Conservation (phyloP, 2,888 invertebrate species). For the Cephonodes hylas region DNA sequence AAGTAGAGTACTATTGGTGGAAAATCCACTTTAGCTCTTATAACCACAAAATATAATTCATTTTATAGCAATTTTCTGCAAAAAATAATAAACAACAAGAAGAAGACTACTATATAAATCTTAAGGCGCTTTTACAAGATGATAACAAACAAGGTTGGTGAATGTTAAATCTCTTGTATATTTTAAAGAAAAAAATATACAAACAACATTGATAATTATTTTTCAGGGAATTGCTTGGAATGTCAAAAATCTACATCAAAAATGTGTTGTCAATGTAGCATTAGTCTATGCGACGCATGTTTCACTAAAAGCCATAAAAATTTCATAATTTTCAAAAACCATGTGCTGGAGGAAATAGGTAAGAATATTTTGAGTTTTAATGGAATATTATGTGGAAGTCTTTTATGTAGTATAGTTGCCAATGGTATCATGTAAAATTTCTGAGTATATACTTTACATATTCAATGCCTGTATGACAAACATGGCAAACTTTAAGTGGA, state of each 20-base stretch:
- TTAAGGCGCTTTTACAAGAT: slow-evolving; percentile 49
- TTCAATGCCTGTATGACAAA: no score
- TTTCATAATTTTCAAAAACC: slow-evolving; percentile 68
- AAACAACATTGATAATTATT: slow-evolving; percentile 7
- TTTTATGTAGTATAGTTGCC: neutral
- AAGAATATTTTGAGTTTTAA: slow-evolving; percentile 14
- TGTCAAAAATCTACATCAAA: slow-evolving; percentile 53
- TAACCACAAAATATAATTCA: slow-evolving; percentile 2
- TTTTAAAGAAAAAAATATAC: neutral
- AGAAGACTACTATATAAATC: slow-evolving; percentile 51
- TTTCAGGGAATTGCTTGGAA: slow-evolving; percentile 61
- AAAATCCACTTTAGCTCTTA: neutral
- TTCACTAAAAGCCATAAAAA: slow-evolving; percentile 70
- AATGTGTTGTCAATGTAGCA: slow-evolving; percentile 67
- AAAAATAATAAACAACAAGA: slow-evolving; percentile 16
- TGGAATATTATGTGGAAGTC: neutral
- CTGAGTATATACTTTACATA: no score
- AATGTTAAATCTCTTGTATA: no score
- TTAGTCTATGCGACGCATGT: slow-evolving; percentile 60
- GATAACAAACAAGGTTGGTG: slow-evolving; percentile 48
- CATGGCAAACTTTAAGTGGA: no score
- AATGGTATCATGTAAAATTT: no score
- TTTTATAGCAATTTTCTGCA: slow-evolving; percentile 16
- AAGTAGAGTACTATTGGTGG: no score
- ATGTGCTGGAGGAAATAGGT: slow-evolving; percentile 58